Evolutionary conservation across 2,888 invertebrate genomes (phyloP).

Genomic region (Mamestra brassicae): DNA sequence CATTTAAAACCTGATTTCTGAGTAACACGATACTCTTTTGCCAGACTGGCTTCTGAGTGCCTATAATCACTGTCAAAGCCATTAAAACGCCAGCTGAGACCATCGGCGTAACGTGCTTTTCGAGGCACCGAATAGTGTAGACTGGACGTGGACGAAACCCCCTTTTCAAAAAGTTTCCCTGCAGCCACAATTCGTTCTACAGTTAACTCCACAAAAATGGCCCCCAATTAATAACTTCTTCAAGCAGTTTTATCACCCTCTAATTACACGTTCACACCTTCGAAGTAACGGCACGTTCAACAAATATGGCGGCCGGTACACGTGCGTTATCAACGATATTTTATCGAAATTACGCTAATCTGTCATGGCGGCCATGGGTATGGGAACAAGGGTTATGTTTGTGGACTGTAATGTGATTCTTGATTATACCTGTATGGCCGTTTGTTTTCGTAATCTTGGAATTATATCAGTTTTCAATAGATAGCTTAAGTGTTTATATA

Average conservation of each 20-base stretch:
- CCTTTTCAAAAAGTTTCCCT: neutral
- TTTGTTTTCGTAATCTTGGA: constrained; percentile 3
- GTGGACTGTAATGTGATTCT: constrained; percentile 23
- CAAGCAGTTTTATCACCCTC: constrained; percentile 12
- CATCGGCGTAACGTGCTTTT: no score
- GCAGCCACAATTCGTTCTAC: neutral
- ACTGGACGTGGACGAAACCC: no score
- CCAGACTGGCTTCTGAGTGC: no score
- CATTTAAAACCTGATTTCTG: no score
- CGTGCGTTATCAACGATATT: constrained; percentile 51
- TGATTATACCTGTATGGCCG: neutral
- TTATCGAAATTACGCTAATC: constrained; percentile 53
- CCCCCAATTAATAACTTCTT: constrained; percentile 27
- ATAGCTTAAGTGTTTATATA: neutral
- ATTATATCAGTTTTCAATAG: neutral
- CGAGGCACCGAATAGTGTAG: no score
- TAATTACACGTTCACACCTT: constrained; percentile 41
- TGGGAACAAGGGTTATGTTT: constrained; percentile 15
- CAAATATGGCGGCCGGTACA: constrained; percentile 35
- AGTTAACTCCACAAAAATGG: constrained; percentile 16
- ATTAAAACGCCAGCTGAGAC: no score
- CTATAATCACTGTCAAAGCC: no score
- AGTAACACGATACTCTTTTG: no score
- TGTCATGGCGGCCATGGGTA: constrained; percentile 11
- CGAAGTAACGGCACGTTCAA: constrained; percentile 34